Conservation (phyloP, 2,888 invertebrate genomes). For the Diarsia dahlii region DNA sequence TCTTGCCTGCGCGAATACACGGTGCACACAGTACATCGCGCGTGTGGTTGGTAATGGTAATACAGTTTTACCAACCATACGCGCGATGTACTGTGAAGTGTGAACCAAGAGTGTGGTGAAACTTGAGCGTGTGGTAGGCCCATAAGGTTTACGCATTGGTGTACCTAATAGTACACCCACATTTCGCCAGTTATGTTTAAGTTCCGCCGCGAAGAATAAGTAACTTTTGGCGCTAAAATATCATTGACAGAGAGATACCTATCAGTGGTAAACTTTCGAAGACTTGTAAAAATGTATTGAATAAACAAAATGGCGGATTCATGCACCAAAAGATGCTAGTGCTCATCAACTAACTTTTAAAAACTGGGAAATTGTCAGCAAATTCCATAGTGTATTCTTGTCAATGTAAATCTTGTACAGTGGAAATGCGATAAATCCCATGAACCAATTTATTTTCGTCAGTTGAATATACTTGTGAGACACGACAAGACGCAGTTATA, state of each 20-base stretch:
- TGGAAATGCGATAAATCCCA: neutral
- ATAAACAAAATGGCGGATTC: neutral
- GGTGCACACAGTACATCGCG: too few species aligned
- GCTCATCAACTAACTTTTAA: neutral
- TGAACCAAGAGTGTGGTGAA: too few species aligned
- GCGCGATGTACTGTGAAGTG: too few species aligned
- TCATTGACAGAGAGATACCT: neutral
- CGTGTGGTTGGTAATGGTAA: too few species aligned
- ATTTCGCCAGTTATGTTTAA: neutral
- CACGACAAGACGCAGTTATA: neutral
- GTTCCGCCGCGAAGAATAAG: neutral
- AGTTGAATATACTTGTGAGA: neutral
- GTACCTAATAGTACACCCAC: neutral
- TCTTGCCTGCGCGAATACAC: too few species aligned
- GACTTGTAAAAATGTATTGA: neutral
- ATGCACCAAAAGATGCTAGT: neutral
- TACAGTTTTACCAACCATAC: too few species aligned
- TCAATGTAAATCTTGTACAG: slow-evolving; percentile 8
- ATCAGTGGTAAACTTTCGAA: neutral
- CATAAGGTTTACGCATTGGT: neutral
- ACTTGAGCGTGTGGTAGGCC: too few species aligned
- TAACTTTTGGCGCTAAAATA: neutral
- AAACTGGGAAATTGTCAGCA: neutral
- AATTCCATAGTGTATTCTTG: neutral
- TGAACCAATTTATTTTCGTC: neutral